Conservation (phyloP, 64 coral and sea anemone species). For the Montipora sp. region DNA sequence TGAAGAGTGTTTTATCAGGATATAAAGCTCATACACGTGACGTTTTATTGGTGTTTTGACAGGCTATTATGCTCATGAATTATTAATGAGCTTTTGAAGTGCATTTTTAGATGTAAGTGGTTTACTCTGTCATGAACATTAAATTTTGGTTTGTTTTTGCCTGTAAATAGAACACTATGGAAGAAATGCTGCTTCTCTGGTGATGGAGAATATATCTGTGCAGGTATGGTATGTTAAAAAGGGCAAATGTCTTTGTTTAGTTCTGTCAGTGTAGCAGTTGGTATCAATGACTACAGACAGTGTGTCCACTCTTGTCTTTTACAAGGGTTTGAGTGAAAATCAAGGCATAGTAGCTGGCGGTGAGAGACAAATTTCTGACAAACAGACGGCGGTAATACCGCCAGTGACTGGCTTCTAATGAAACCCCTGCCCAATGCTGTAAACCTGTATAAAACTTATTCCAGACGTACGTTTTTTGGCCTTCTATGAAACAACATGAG, state of each 20-base stretch:
- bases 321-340: too few species aligned
- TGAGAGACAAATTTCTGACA: too few species aligned
- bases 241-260: background rate
- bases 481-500: background rate
- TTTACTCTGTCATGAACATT: background rate
- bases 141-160: background rate
- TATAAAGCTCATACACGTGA: too few species aligned
- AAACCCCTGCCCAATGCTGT: too few species aligned
- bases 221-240: slow-evolving; percentile 53
- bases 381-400: too few species aligned
- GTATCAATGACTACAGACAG: background rate
- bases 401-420: too few species aligned
- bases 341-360: too few species aligned
- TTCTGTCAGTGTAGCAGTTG: background rate
- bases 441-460: background rate
- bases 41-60: too few species aligned
- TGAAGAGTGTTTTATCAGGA: too few species aligned
- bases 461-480: background rate
- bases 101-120: too few species aligned
- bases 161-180: slow-evolving; percentile 87
- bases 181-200: slow-evolving; percentile 99
- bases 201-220: slow-evolving; percentile 99
- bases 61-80: too few species aligned
- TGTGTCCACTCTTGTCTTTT: background rate
- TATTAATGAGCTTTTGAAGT: too few species aligned